Evolutionary conservation across 2,888 invertebrate species (phyloP), one percentile per base, ranked within the genome.

Genomic region (Creontiades dilutus): DNA sequence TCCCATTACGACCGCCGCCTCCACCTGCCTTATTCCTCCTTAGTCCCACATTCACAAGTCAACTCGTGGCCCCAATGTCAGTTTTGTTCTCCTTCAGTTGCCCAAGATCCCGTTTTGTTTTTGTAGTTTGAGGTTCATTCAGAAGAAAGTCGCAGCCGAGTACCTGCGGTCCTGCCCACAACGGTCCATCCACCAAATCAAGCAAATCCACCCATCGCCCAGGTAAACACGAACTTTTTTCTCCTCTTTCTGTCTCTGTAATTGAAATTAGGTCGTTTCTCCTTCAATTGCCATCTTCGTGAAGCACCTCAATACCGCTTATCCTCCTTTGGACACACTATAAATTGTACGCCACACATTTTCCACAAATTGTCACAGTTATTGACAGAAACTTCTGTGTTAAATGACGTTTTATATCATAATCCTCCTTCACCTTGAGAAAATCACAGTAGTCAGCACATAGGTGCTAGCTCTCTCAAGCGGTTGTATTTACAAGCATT

Each of bases 51-150:
- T 46, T 78, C 46, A 46, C n/a, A 19, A 78, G 78, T 23, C 68
- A 82, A 82, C 48, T 14, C 23, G n/a, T n/a, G n/a, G 37, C 81
- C 37, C 7, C n/a, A 16, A 46, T 81, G 12, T 46, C n/a, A 23
- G 46, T 48, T 5, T 37, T 52, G 82, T 82, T 23, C 19, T 80
- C 23, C 82, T 27, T 82, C 14, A 78, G 13, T 23, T 0, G 37
- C 2, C 37, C 37, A 37, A 37, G 37, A 7, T 68, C 23, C 68
- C 4, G 28, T 68, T 47, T 86, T 68, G 48, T 86, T 86, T 16
- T 90, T 86, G 23, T 81, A 90, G 89, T 82, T 90, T 90, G 48
- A 57, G 87, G 52, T 90, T 89, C 55, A 90, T 90, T 28, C 61
- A 85, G 28, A 90, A 90, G 84, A 90, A 85, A 84, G 76, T 68